Conservation (phyloP, 2,888 invertebrate species). For the Caenorhabditis doughertyi region DNA sequence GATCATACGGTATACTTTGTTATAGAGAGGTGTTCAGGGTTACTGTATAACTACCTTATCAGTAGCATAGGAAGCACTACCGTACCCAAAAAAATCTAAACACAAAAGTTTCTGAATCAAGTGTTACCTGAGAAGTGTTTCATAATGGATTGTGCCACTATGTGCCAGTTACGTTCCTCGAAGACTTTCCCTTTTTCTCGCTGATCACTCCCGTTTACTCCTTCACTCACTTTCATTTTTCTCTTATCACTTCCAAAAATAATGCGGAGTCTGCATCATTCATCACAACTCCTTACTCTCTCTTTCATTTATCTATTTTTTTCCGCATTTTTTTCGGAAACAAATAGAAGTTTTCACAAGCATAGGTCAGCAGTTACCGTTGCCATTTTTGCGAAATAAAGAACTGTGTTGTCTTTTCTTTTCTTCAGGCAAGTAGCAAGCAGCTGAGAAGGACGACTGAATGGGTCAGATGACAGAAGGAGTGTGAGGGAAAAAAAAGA, state of each 20-base stretch:
- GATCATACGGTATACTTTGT: too few relatives aligned
- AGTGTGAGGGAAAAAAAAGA: conserved; percentile 26
- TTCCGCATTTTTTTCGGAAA: conserved; percentile 24
- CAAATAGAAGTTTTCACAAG: conserved; percentile 13
- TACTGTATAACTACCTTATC: too few relatives aligned
- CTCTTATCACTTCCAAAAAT: conserved; percentile 29
- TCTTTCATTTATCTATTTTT: conserved; percentile 6
- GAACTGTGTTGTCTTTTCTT: conserved; percentile 47
- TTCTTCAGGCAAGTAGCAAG: conserved; percentile 14
- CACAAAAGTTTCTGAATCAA: too few relatives aligned
- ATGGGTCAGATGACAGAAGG: conserved; percentile 43
- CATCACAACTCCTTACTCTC: conserved; percentile 25
- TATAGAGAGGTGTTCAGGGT: too few relatives aligned
- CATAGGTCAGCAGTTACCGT: conserved; percentile 43
- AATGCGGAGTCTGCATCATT: conserved; percentile 40
- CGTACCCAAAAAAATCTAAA: too few relatives aligned
- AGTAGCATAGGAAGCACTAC: too few relatives aligned
- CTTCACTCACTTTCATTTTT: conserved; percentile 14
- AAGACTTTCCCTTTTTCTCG: conserved; percentile 19
- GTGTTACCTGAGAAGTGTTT: not conserved
- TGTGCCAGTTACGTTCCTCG: conserved; percentile 22
- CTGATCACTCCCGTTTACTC: conserved; percentile 26
- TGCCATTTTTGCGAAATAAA: conserved; percentile 45
- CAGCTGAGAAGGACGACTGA: conserved; percentile 50
- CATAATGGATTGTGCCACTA: conserved; percentile 2